These are phyloP conservation scores for Discoglossus pictus DNA, from an alignment of 2,797 vertebrate species.

Conservation along the genomic window DNA sequence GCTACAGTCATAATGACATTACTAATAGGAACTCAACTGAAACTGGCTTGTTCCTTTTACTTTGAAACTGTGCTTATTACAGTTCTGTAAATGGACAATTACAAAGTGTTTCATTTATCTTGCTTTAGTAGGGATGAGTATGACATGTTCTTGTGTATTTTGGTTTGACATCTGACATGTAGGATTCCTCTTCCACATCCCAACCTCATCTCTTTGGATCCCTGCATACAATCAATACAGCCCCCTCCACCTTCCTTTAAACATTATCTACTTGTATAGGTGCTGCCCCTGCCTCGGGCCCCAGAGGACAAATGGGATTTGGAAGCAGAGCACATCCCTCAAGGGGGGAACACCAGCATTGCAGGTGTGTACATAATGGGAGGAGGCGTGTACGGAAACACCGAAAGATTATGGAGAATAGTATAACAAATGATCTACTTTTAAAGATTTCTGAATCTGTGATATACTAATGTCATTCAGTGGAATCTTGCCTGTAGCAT, in stretches of 20 bases:
- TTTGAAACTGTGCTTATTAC: constrained; percentile 24
- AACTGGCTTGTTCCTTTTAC: not conserved
- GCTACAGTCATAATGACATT: constrained; percentile 4
- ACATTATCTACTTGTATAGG: constrained; percentile 25
- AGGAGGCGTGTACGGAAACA: constrained; percentile 37
- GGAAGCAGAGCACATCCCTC: constrained; percentile 38
- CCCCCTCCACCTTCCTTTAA: not conserved
- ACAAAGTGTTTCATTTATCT: constrained; percentile 38
- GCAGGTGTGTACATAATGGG: constrained; percentile 46
- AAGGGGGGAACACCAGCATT: constrained; percentile 46
- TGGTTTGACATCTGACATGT: constrained; percentile 33
- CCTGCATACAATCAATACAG: constrained; percentile 12
- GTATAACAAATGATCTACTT: constrained; percentile 38
- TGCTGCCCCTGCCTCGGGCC: constrained; percentile 25
- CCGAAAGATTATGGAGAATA: constrained; percentile 32
- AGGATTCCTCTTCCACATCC: not conserved
- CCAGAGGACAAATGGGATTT: constrained; percentile 45
- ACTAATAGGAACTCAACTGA: constrained; percentile 10
- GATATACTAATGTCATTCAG: constrained; percentile 9
- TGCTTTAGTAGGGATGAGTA: constrained; percentile 17
- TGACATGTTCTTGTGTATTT: constrained; percentile 13
- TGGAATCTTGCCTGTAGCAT: constrained; percentile 22
- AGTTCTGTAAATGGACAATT: constrained; percentile 25
- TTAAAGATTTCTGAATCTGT: constrained; percentile 19
- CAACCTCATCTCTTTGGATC: constrained; percentile 27